These are phyloP conservation scores for Condylostylus longicornis DNA, from an alignment of 1,140 invertebrate genomes.

Conservation along the genomic window DNA sequence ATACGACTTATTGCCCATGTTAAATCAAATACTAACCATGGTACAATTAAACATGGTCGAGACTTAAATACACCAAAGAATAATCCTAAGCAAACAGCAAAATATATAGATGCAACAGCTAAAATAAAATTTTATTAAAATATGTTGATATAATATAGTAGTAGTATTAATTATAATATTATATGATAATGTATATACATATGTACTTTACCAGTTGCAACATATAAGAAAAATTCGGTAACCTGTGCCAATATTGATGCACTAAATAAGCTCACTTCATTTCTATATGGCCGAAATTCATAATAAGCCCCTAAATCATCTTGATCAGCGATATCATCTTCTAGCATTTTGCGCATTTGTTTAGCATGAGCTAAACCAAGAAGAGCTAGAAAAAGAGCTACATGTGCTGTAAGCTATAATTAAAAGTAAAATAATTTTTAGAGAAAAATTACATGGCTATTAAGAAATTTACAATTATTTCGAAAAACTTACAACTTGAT, in stretches of 20 bases:
- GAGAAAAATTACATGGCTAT: not conserved
- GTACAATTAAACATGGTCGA: slow-evolving; percentile 21
- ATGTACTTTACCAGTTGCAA: no score
- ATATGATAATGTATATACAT: no score
- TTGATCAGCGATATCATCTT: slow-evolving; percentile 27
- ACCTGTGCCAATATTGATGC: slow-evolving; percentile 23
- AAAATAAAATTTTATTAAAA: no score
- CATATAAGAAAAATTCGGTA: slow-evolving; percentile 21
- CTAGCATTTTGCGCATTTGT: slow-evolving; percentile 23
- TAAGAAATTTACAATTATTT: not conserved
- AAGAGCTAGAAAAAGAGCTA: slow-evolving; percentile 23
- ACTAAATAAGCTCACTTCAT: slow-evolving; percentile 21
- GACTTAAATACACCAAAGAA: slow-evolving; percentile 27
- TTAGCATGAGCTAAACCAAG: slow-evolving; percentile 26
- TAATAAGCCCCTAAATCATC: slow-evolving; percentile 27
- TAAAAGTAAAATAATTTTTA: not conserved
- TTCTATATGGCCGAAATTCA: slow-evolving; percentile 20
- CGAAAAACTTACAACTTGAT: slow-evolving; percentile 23
- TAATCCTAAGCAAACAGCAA: slow-evolving; percentile 19
- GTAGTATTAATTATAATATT: no score
- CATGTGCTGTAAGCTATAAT: slow-evolving; percentile 23
- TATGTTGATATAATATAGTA: no score
- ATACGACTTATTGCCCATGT: slow-evolving; percentile 15
- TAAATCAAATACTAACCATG: slow-evolving; percentile 26
- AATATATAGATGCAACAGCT: slow-evolving; percentile 16